A percentile compares a stretch with the other conserved stretches of the same genome.
These are phyloP conservation scores for Rhabdornis inornatus DNA, from an alignment of 2,113 vertebrate genomes.

Conservation along the genomic window DNA sequence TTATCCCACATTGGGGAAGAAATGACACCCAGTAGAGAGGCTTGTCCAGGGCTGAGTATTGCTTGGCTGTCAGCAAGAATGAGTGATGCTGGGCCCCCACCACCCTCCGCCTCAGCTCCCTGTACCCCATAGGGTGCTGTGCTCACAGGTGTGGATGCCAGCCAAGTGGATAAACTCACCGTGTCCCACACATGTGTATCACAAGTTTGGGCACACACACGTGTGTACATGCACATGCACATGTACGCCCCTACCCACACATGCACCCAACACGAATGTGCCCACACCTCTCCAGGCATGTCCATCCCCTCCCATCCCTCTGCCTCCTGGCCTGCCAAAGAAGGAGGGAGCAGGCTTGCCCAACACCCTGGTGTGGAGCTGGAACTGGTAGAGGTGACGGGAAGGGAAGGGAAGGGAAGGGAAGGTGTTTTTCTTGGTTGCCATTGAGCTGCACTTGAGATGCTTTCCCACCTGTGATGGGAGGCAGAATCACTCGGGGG, in stretches of 20 bases:
- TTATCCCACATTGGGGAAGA: background rate
- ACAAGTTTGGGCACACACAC: background rate
- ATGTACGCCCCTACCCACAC: accelerated
- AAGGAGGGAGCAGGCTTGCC: background rate
- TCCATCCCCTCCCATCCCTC: background rate
- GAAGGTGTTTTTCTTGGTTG: background rate
- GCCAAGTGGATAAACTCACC: background rate
- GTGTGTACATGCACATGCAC: accelerated
- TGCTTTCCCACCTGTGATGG: background rate
- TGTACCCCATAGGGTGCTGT: background rate
- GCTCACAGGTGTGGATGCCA: background rate
- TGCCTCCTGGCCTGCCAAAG: background rate
- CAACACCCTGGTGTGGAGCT: background rate
- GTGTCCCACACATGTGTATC: background rate
- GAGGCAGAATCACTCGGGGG: accelerated
- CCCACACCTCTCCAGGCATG: background rate
- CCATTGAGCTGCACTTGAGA: background rate
- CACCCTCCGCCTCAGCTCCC: background rate
- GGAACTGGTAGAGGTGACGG: background rate
- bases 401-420: background rate
- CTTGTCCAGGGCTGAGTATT: background rate
- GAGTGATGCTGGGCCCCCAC: accelerated
- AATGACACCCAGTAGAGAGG: background rate
- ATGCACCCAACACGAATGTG: accelerated
- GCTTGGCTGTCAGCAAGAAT: background rate